A percentile compares a stretch with the other conserved stretches of the same genome.
These are phyloP conservation scores for Helostoma temminkii DNA, from an alignment of 2,797 vertebrate genomes.

Conservation along the genomic window DNA sequence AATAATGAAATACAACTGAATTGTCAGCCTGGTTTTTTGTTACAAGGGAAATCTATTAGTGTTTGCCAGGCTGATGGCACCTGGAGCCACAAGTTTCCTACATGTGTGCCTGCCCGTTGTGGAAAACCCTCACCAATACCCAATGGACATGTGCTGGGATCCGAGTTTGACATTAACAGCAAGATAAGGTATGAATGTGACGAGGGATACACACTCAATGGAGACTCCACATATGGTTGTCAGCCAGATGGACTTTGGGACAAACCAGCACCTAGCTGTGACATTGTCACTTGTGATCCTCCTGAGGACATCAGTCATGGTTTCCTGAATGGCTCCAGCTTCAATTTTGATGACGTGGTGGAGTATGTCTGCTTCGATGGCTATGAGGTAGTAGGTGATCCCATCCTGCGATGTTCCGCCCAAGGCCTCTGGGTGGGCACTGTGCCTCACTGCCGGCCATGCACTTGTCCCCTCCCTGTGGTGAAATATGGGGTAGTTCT, in stretches of 20 bases:
- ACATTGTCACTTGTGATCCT: conserved; percentile 88
- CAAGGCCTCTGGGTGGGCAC: conserved; percentile 90
- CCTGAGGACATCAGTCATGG: conserved; percentile 93
- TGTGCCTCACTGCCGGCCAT: conserved; percentile 89
- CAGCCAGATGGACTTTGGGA: conserved; percentile 90
- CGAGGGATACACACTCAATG: conserved; percentile 87
- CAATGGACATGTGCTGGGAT: conserved; percentile 85
- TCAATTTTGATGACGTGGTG: conserved; percentile 86
- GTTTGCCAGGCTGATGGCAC: conserved; percentile 90
- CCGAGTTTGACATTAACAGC: conserved; percentile 85
- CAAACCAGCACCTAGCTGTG: conserved; percentile 86
- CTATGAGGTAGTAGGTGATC: conserved; percentile 88
- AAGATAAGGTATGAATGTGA: conserved; percentile 88
- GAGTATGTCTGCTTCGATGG: conserved; percentile 93
- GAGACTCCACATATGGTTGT: conserved; percentile 82
- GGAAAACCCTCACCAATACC: conserved; percentile 75
- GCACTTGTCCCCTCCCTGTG: conserved; percentile 85
- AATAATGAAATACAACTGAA: conserved; percentile 83
- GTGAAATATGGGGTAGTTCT: conserved; percentile 85
- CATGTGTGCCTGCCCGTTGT: conserved; percentile 87
- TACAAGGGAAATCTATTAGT: conserved; percentile 85
- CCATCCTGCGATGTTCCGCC: conserved; percentile 88
- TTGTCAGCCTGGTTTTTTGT: conserved; percentile 88
- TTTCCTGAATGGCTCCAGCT: conserved; percentile 92
- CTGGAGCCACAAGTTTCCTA: conserved; percentile 88